Evolutionary conservation across 1,140 invertebrate species (phyloP), one percentile per base, ranked within the genome.

Genomic region (Pristionchus pacificus): DNA sequence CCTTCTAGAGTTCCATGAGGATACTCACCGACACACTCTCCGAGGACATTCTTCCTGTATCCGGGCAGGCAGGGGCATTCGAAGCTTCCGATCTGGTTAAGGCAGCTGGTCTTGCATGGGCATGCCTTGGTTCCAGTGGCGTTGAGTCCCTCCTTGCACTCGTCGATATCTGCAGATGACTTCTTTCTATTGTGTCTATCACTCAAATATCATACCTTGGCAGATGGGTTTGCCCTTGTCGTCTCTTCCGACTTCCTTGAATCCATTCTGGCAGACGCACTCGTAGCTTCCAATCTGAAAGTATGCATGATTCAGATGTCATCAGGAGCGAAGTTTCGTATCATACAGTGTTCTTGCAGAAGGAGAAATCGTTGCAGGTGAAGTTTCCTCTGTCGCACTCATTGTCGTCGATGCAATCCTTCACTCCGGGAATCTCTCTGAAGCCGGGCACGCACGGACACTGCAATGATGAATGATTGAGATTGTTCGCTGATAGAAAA

Each of bases 31-130:
- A 49, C 19, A 49, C 38, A 49, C 6, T 10, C 19, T 10, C 38
- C 19, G 6, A 6, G 6, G 6, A 10, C 38, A 6, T 10, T 10
- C 19, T 49, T 6, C 19, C 38, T 68, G 66, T 68, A 68, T 60
- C 66, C 66, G n/a, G 28, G 28, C 19, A 13, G 2, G 66, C 66
- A 68, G 38, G 19, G 6, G 66, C 66, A 68, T 67, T 60, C 29
- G 66, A 62, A 68, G 10, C 38, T 55, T 60, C 66, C 66, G 10
- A 24, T 30, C n/a, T 30, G 31, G 49, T 68, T 60, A 2, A 24
- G 10, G 29, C 66, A 68, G 2, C 14, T 19, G 15, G 66, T 49
- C 38, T 49, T 49, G 6, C 19, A 6, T 10, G 6, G 6, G 19
- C 38, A 61, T 10, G 55, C 57, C 15, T 61, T 60, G 63, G 19